Conservation (phyloP, 2,113 vertebrate species). For the Brienomyrus brachyistius region DNA sequence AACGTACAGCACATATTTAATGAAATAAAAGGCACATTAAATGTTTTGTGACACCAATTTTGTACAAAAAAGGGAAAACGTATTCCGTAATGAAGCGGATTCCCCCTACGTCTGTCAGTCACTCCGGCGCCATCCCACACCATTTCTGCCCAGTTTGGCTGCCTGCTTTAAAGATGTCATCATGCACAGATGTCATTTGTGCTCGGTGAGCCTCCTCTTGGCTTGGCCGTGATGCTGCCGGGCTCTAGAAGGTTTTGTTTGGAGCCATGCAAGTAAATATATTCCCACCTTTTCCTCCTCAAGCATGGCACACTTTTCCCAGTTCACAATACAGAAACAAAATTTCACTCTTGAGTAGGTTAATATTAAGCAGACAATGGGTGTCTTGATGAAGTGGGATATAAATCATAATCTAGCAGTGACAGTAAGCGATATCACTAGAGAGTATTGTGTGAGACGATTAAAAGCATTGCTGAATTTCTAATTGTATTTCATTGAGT, state of each 20-base stretch:
- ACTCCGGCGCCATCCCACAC: background rate
- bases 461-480: background rate
- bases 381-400: background rate
- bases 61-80: background rate
- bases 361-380: background rate
- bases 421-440: background rate
- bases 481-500: background rate
- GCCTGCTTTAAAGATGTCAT: background rate
- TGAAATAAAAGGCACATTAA: background rate
- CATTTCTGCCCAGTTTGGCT: background rate
- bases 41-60: conserved; percentile 17
- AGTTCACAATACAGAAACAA: background rate
- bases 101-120: background rate
- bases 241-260: background rate
- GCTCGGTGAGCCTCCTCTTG: background rate
- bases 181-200: background rate
- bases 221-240: background rate
- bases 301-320: background rate
- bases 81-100: background rate
- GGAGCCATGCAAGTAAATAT: background rate
- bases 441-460: background rate
- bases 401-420: background rate
- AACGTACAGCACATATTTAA: conserved; percentile 8
- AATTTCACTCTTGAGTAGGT: background rate
- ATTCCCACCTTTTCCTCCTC: background rate